Evolutionary conservation across 1,140 invertebrate species (phyloP), one percentile per base, ranked within the genome.

Genomic region (Stenopsyche tienmushanensis): DNA sequence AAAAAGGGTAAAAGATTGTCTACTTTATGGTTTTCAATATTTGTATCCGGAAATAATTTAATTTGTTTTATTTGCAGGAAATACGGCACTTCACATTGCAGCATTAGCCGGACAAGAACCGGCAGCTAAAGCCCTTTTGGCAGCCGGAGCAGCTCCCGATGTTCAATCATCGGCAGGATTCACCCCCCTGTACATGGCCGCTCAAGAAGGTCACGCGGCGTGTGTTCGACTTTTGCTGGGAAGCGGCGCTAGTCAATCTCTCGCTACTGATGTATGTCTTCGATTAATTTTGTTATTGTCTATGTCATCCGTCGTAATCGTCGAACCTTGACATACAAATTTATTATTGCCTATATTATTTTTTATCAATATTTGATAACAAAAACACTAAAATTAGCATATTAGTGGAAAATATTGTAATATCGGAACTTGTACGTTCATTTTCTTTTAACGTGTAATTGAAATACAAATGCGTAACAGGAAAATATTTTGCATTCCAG

Each of bases 1-100:
- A 98, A 97, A 86, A 99, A 99, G 86, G 97, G 95, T 80, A n/a
- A n/a, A n/a, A n/a, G n/a, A n/a, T n/a, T n/a, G n/a, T n/a, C n/a
- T n/a, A n/a, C n/a, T n/a, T n/a, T n/a, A n/a, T n/a, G 18, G 17
- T 49, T 9, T 49, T 49, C 17, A 10, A n/a, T 49, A 20, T 49
- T n/a, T 9, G 7, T 49, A n/a, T n/a, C n/a, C n/a, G n/a, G n/a
- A n/a, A n/a, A n/a, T n/a, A 23, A 7, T 10, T 47, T 49, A 26
- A 50, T 49, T 60, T 49, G 9, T 47, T 15, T 47, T 21, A 7
- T 7, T 66, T 59, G 74, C 78, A 81, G 92, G 93, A 71, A 98
- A 99, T 79, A 98, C 97, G 67, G 94, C 97, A n/a, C 83, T 99
- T 45, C 97, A 99, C 80, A 99, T 99, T 80, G 97, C 97, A 74